Percentiles rank a stretch among this genome's conserved stretches.
Evolutionary conservation across 35 echinoderm and acorn worm species (phyloP).

Genomic region (Ptychodera flava): DNA sequence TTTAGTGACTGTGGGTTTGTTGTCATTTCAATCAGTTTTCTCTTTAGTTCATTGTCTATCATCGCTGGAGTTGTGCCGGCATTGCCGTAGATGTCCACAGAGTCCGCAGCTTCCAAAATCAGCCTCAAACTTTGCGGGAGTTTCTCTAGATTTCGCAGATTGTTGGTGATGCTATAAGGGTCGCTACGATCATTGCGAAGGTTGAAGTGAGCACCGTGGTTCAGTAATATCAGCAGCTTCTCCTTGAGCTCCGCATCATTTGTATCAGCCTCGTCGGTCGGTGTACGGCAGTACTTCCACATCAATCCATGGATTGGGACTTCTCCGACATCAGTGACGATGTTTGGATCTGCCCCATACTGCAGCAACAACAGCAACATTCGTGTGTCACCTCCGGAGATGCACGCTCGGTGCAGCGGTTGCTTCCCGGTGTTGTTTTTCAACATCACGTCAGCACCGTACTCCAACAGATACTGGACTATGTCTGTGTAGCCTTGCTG

Average conservation of each 20-base stretch:
- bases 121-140: neutral
- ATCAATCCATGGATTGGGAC: neutral
- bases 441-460: neutral
- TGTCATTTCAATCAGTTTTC: neutral
- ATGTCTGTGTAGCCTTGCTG: neutral
- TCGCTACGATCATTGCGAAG: neutral
- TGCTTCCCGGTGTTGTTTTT: neutral
- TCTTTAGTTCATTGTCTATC: neutral
- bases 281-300: neutral
- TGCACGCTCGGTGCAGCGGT: neutral
- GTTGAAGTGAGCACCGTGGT: neutral
- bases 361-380: neutral
- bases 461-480: neutral
- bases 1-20: neutral
- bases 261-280: neutral
- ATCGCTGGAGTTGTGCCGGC: neutral
- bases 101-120: neutral
- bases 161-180: neutral
- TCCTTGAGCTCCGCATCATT: neutral
- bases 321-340: neutral
- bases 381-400: neutral
- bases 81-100: neutral
- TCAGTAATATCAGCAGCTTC: neutral
- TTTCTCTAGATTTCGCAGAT: neutral
- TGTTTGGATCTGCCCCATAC: neutral